Percentiles rank a stretch among this genome's conserved stretches.
Evolutionary conservation across 2,113 vertebrate species (phyloP).

Genomic region (Sylvia atricapilla): DNA sequence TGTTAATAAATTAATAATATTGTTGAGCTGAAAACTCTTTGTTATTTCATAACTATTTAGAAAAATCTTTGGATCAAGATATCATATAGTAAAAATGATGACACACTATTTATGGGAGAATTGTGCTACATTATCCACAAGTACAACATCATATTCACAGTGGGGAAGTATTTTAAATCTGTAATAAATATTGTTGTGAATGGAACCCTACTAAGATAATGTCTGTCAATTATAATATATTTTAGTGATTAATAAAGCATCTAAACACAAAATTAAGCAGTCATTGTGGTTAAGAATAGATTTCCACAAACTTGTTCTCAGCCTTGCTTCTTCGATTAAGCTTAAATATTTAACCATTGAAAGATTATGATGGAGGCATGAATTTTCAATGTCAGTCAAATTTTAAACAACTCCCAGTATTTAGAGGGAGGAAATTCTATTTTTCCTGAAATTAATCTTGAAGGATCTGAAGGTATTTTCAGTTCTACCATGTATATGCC

Average conservation of each 20-base stretch:
- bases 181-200: constrained; percentile 13
- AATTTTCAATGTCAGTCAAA: constrained; percentile 8
- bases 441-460: not conserved
- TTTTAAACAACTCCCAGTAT: not conserved
- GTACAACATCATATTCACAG: not conserved
- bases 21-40: not conserved
- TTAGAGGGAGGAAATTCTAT: not conserved
- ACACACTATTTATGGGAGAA: not conserved
- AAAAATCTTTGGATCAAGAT: not conserved
- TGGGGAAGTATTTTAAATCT: not conserved
- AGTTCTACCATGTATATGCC: not conserved
- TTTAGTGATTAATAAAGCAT: not conserved
- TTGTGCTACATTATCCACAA: not conserved
- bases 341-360: constrained; percentile 12
- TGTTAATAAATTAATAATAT: not conserved
- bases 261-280: not conserved
- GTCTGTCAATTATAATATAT: not conserved
- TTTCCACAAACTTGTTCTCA: constrained; percentile 4
- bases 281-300: not conserved
- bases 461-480: not conserved
- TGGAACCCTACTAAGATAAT: not conserved
- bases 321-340: constrained; percentile 5
- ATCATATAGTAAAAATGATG: not conserved
- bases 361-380: not conserved
- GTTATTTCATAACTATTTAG: not conserved